Conservation (phyloP, 2,113 vertebrate genomes). For the Anser cygnoides region DNA sequence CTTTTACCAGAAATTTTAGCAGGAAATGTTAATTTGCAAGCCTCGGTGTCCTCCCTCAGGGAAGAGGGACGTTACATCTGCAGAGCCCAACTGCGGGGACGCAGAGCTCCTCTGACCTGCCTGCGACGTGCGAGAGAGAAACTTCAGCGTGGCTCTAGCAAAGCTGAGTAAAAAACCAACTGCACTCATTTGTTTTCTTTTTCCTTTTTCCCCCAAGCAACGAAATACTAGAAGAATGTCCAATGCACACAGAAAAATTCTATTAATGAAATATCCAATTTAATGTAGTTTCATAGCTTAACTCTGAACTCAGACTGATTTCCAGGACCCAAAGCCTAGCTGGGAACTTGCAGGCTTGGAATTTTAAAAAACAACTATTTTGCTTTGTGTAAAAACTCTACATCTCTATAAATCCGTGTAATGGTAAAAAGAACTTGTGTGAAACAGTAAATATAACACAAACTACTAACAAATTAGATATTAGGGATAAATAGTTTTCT, state of each 20-base stretch:
- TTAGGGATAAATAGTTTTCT: not conserved
- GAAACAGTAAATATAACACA: not conserved
- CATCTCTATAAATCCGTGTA: not conserved
- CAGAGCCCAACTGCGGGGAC: not conserved
- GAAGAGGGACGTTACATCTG: not conserved
- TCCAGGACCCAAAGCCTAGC: not conserved
- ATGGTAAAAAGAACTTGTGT: not conserved
- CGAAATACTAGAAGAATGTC: constrained; percentile 12
- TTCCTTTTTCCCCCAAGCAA: not conserved
- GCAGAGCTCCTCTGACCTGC: not conserved
- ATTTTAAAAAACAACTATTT: not conserved
- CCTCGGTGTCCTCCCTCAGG: constrained; percentile 39
- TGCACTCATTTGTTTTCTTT: constrained; percentile 41
- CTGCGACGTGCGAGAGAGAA: not conserved
- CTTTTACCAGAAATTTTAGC: constrained; percentile 69
- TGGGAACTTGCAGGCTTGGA: not conserved
- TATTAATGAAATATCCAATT: constrained; percentile 47
- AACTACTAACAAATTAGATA: not conserved
- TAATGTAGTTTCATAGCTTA: not conserved
- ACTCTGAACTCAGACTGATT: constrained; percentile 25
- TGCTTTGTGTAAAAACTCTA: not conserved
- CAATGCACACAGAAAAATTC: constrained; percentile 48
- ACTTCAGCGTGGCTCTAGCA: not conserved
- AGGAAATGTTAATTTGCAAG: constrained; percentile 62
- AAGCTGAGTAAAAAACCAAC: not conserved